Conservation (phyloP, 2,797 vertebrate species). For the Carduelis carduelis region DNA sequence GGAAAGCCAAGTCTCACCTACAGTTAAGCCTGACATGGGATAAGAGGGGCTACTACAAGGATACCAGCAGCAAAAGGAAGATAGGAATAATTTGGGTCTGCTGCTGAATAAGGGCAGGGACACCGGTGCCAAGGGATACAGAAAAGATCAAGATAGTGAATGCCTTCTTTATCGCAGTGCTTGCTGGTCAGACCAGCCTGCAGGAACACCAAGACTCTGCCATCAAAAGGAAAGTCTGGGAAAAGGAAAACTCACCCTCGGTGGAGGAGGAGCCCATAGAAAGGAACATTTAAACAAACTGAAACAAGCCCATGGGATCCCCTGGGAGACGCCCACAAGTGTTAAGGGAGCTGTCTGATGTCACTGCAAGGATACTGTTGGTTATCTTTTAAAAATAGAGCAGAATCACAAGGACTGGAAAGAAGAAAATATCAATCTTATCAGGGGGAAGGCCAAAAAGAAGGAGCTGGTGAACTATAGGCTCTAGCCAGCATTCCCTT, state of each 20-base stretch:
- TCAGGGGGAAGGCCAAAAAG: background rate
- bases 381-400: background rate
- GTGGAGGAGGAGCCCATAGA: background rate
- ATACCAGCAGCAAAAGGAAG: background rate
- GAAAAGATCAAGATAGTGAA: background rate
- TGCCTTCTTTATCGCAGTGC: background rate
- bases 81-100: background rate
- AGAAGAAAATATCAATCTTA: background rate
- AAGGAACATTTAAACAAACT: background rate
- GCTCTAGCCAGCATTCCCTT: background rate
- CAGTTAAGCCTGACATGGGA: background rate
- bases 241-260: background rate
- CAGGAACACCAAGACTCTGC: background rate
- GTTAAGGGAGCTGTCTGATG: background rate
- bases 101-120: background rate
- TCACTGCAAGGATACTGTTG: background rate
- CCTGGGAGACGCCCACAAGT: background rate
- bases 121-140: background rate
- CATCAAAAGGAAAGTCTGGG: background rate
- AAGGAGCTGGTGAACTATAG: background rate
- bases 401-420: background rate
- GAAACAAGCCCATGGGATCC: background rate
- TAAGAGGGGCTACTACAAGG: background rate
- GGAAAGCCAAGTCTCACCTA: background rate
- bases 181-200: background rate